These are phyloP conservation scores for Agriotes lineatus DNA, from an alignment of 2,888 invertebrate genomes.

Conservation along the genomic window DNA sequence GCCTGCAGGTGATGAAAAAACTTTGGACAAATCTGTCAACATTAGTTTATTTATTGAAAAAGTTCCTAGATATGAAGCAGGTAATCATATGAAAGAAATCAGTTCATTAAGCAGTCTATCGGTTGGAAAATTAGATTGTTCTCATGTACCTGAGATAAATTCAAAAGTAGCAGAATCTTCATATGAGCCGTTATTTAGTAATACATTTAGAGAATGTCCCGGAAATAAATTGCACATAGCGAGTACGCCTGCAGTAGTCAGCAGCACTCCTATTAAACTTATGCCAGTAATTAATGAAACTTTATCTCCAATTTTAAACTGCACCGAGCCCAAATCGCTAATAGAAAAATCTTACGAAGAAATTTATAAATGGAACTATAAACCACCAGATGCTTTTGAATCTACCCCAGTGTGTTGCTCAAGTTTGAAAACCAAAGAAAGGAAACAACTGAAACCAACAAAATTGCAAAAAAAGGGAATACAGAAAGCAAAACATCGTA, in stretches of 20 bases:
- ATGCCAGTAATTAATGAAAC: not conserved
- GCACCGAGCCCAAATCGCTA: constrained; percentile 20
- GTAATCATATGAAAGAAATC: not conserved
- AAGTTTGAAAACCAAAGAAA: not conserved
- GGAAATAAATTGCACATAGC: constrained; percentile 14
- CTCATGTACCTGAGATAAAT: not conserved
- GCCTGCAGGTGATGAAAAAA: not conserved
- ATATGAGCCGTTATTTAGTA: constrained; percentile 1
- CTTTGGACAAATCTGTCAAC: constrained; percentile 42
- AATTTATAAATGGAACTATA: constrained; percentile 40
- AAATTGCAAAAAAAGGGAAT: constrained; percentile 11
- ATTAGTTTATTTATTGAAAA: constrained; percentile 46
- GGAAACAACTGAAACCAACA: not conserved
- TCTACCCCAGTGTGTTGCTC: too few relatives aligned
- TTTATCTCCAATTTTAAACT: constrained; percentile 21
- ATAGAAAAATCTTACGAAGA: constrained; percentile 36
- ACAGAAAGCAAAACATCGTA: not conserved
- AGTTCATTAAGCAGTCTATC: not conserved
- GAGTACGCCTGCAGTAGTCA: constrained; percentile 20
- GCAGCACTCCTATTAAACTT: not conserved
- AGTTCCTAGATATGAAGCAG: not conserved
- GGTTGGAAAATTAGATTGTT: not conserved
- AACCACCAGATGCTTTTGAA: constrained; percentile 22
- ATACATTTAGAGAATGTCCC: constrained; percentile 4
- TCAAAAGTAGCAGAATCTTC: not conserved